Base-by-base conservation (phyloP, 2,888 invertebrate species). In the Mimachlamys varia region DNA sequence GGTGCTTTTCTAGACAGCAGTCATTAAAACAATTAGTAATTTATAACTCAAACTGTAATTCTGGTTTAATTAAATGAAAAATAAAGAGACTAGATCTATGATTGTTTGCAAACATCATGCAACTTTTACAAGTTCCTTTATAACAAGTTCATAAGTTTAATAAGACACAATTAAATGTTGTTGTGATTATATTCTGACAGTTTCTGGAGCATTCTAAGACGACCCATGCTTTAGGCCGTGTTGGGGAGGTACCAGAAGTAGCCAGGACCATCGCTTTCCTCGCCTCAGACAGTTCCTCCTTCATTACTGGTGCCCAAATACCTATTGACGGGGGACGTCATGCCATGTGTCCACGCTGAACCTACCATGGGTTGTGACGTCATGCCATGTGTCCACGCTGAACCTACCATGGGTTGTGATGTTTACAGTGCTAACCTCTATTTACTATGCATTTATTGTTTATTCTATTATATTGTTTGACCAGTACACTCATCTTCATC, bases 321-420 rank as follows among this genome's bases (percentile, higher is more conserved):
- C 98, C 99, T 0, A 98, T 99, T 0, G 99, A 99, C 97, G 99
- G 99, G 38, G 99, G 99, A 13, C 93, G 99, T 88, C 98, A 99
- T 97, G 98, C 98, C 12, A 98, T 99, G 98, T 99, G 99, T 95
- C 99, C 99, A 17, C 98, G 99, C 33, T 76, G 76, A 10, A 0
- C 33, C 33, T 76, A 33, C 12, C 12, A 7, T 33, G 76, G 12
- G 13, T n/a, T 22, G 62, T 7, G 15, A 53, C n/a, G 15, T 22
- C 22, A n/a, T 58, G 3, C 22, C 2, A 2, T 22, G 12, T n/a
- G n/a, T n/a, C 76, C 33, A 13, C 0, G 27, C 27, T 33, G 33
- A 33, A 33, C 15, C 15, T 53, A 53, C 53, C 15, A 19, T 53
- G 53, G 13, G 19, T 7, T 44, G 4, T 3, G 7, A 44, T 44